phyloP scores from a whole-genome alignment of 2,888 invertebrate genomes.

The Diogma glabrata region DNA sequence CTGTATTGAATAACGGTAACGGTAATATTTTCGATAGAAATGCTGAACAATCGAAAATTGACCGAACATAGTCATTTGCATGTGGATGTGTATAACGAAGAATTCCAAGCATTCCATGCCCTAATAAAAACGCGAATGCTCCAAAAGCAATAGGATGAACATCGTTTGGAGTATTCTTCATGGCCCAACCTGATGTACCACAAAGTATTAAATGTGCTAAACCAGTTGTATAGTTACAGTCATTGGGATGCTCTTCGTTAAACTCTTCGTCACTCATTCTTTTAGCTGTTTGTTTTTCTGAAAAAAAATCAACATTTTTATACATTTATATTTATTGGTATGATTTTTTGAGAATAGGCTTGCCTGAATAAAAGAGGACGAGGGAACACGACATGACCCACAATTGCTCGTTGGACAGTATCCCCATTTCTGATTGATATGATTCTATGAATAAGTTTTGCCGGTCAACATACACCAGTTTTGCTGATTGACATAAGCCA shows the following conservation, averaged over 20 bases:
- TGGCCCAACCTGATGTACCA: conserved; percentile 20
- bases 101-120: conserved; percentile 19
- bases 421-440: too few species aligned
- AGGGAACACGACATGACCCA: too few species aligned
- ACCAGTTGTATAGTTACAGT: conserved; percentile 13
- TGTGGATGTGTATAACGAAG: conserved; percentile 16
- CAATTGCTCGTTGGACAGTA: too few species aligned
- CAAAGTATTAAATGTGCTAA: conserved; percentile 20
- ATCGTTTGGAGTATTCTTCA: conserved; percentile 11
- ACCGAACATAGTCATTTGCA: not conserved
- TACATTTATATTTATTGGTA: too few species aligned
- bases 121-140: conserved; percentile 19
- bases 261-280: conserved; percentile 11
- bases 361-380: too few species aligned
- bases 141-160: conserved; percentile 15
- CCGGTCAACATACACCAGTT: too few species aligned
- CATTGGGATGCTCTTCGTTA: conserved; percentile 6
- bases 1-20: conserved; percentile 7
- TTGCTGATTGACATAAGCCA: too few species aligned
- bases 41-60: not conserved
- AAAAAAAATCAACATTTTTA: too few species aligned
- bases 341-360: too few species aligned
- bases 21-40: conserved; percentile 5
- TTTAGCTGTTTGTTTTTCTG: too few species aligned
- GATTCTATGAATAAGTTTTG: too few species aligned